These are phyloP conservation scores for Tupaia tana DNA, from an alignment of 2,113 vertebrate genomes.

Conservation along the genomic window DNA sequence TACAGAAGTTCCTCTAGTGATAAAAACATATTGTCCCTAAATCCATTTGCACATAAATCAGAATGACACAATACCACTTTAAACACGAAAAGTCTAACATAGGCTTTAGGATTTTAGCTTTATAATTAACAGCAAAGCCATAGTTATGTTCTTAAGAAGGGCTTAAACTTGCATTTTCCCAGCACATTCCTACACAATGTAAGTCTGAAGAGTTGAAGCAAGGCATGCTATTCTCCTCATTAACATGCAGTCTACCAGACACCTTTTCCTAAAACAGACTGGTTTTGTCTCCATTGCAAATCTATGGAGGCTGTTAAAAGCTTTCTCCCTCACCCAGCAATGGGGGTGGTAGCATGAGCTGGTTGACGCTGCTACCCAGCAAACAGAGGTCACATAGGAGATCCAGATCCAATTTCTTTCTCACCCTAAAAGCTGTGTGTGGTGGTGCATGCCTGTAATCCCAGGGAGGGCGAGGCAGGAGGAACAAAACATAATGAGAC, in stretches of 20 bases:
- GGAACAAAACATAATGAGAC: too few species aligned
- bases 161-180: not conserved
- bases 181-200: not conserved
- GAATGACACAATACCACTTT: not conserved
- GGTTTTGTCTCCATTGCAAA: constrained; percentile 20
- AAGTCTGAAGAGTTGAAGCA: constrained; percentile 21
- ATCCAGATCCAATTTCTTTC: too few species aligned
- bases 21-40: not conserved
- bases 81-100: not conserved
- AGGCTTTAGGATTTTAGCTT: constrained; percentile 22
- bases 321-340: not conserved
- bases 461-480: too few species aligned
- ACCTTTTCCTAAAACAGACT: not conserved
- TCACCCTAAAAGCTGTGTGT: too few species aligned
- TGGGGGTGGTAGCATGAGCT: too few species aligned
- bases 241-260: not conserved
- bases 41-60: not conserved
- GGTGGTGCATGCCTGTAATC: too few species aligned
- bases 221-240: not conserved
- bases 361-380: too few species aligned
- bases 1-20: not conserved
- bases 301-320: not conserved
- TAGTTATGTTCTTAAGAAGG: not conserved
- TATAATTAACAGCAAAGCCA: not conserved
- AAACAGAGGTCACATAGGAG: too few species aligned